phyloP scores from a whole-genome alignment of 2,888 invertebrate genomes.

The Chironomus riparius region DNA sequence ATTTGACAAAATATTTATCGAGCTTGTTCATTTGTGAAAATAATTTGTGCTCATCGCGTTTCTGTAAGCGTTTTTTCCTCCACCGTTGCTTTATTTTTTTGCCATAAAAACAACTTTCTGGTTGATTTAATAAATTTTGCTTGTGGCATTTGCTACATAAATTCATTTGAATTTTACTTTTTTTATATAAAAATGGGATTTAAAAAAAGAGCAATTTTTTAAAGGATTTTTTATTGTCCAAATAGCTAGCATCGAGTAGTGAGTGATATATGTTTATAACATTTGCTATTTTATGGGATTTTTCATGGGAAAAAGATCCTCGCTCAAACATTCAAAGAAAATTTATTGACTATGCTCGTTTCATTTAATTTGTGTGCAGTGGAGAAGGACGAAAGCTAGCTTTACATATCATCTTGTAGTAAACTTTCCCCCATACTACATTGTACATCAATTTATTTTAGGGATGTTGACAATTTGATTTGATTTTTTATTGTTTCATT shows the following conservation, averaged over 20 bases:
- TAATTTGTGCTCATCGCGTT: not conserved
- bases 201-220: too few relatives aligned
- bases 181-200: too few relatives aligned
- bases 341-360: conserved; percentile 19
- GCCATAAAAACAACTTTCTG: not conserved
- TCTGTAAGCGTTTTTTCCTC: not conserved
- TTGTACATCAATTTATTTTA: conserved; percentile 22
- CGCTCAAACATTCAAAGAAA: not conserved
- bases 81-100: not conserved
- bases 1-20: conserved; percentile 11
- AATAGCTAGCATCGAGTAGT: not conserved
- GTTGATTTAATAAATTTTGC: conserved; percentile 7
- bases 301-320: not conserved
- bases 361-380: conserved; percentile 12
- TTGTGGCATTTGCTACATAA: not conserved
- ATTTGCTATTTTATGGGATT: not conserved
- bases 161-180: not conserved
- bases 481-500: conserved; percentile 24
- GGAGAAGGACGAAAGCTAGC: not conserved
- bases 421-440: not conserved
- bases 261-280: not conserved
- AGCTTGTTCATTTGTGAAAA: conserved; percentile 3
- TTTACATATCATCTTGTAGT: not conserved
- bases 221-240: not conserved
- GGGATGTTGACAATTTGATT: conserved; percentile 27